Evolutionary conservation across 92 coral and sea anemone species (phyloP).

Genomic region (Actinernus sp.): DNA sequence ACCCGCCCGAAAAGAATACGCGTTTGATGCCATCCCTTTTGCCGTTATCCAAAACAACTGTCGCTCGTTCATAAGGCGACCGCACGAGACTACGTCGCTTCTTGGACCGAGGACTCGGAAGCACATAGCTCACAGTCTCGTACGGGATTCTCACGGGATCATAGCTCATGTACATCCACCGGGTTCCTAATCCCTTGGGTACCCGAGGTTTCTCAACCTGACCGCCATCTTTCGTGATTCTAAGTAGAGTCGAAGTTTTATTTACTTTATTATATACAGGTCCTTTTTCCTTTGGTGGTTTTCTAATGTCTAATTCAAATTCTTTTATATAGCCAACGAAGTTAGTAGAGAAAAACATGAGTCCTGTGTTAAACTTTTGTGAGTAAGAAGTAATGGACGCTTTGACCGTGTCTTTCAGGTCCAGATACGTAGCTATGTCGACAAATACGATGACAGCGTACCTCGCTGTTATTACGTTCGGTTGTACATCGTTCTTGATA

Average conservation of each 20-base stretch:
- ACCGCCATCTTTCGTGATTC: slow-evolving; percentile 85
- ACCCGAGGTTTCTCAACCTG: slow-evolving; percentile 63
- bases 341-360: slow-evolving; percentile 81
- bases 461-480: slow-evolving; percentile 57
- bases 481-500: slow-evolving; percentile 56
- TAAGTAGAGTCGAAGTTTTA: slow-evolving; percentile 67
- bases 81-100: slow-evolving; percentile 21
- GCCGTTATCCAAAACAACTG: slow-evolving; percentile 83
- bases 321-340: slow-evolving; percentile 79
- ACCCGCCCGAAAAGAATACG: slow-evolving; percentile 90
- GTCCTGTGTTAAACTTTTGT: slow-evolving; percentile 83
- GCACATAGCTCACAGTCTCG: slow-evolving; percentile 85
- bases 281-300: slow-evolving; percentile 74
- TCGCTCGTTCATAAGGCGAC: slow-evolving; percentile 61
- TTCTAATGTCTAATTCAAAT: slow-evolving; percentile 70
- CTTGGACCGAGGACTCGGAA: slow-evolving; percentile 40
- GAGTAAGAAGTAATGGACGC: slow-evolving; percentile 76
- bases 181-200: slow-evolving; percentile 71
- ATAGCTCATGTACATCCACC: slow-evolving; percentile 75
- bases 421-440: slow-evolving; percentile 82
- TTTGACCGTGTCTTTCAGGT: slow-evolving; percentile 78
- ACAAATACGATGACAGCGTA: slow-evolving; percentile 85
- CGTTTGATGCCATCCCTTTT: slow-evolving; percentile 80
- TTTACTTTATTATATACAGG: slow-evolving; percentile 53
- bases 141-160: slow-evolving; percentile 66